Evolutionary conservation across 2,888 invertebrate genomes (phyloP).

Genomic region (Pycnomerus fuliginosus): DNA sequence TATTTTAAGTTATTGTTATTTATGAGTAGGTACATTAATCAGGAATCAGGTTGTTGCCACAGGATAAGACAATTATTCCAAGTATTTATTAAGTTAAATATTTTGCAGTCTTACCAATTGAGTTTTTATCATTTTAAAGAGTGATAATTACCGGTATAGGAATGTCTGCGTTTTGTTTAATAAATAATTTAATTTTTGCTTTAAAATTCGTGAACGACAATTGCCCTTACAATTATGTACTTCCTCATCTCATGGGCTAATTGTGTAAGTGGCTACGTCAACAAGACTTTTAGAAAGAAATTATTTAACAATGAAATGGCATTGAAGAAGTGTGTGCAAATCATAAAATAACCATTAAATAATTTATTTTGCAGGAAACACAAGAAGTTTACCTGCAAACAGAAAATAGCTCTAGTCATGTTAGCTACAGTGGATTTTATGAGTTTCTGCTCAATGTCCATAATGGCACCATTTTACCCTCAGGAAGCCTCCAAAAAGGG

Average conservation of each 20-base stretch:
- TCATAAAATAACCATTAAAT: neutral
- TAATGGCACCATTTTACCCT: slow-evolving; percentile 79
- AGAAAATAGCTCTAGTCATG: slow-evolving; percentile 61
- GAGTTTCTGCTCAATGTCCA: slow-evolving; percentile 74
- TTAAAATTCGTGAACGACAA: too few relatives aligned
- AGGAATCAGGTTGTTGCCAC: too few relatives aligned
- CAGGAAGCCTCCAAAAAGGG: slow-evolving; percentile 70
- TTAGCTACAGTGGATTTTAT: slow-evolving; percentile 70
- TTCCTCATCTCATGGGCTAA: slow-evolving; percentile 9
- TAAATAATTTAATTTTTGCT: too few relatives aligned
- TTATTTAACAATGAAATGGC: slow-evolving; percentile 10
- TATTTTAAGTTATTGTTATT: too few relatives aligned
- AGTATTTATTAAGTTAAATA: too few relatives aligned
- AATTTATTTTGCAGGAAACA: slow-evolving; percentile 50
- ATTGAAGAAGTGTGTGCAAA: slow-evolving; percentile 7
- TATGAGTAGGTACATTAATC: too few relatives aligned
- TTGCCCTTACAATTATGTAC: too few relatives aligned
- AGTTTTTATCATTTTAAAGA: too few relatives aligned
- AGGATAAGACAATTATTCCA: too few relatives aligned
- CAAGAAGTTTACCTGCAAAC: slow-evolving; percentile 56
- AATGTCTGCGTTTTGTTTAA: too few relatives aligned
- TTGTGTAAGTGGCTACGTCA: slow-evolving; percentile 13
- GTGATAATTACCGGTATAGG: too few relatives aligned
- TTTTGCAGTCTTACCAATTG: too few relatives aligned
- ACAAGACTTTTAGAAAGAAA: slow-evolving; percentile 6